Base-by-base conservation (phyloP, 2,797 vertebrate species). In the Chelon labrosus region DNA sequence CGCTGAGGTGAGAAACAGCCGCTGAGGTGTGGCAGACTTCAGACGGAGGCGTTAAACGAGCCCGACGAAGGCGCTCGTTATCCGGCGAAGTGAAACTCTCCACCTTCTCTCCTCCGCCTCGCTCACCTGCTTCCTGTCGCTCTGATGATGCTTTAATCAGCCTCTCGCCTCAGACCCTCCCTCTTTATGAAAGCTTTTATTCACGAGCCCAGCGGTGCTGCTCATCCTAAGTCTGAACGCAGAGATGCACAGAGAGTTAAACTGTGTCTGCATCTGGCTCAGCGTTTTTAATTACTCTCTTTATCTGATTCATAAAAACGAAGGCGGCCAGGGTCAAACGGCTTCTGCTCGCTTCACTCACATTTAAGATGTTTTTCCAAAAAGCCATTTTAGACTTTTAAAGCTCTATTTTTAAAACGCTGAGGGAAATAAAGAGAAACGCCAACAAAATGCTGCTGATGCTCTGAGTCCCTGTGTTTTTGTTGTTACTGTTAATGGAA, bases 401-500 rank as follows among this genome's bases (percentile, higher is more conserved):
- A 16, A 55, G 70, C 55, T 70, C 35, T 7, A 47, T 25, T 31
- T 63, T 73, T 22, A 38, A 65, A 77, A 67, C 4, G 3, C 19
- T 17, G 59, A 14, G 7, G 13, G 7, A 47, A 75, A 65, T 71
- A 31, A 65, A 65, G 63, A 54, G 59, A 27, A 61, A 56, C 1
- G 62, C 66, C n/a, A n/a, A n/a, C 53, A 44, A 10, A 39, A 22
- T 0, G 46, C 65, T 55, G 70, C 2, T 17, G 65, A 82, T 80
- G 77, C 70, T 77, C 61, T 10, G 72, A 80, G 75, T 80, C 62
- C 53, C 65, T 25, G 53, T 75, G 50, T 71, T 78, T 61, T 5
- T 56, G 60, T 70, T 77, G 67, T 74, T 77, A 42, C 44, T 11
- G 70, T 81, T 86, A 85, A 86, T 85, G 75, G 84, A 88, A 83